Evolutionary conservation across 2,888 invertebrate species (phyloP), one percentile per base, ranked within the genome.

Genomic region (Physocephala rufipes): DNA sequence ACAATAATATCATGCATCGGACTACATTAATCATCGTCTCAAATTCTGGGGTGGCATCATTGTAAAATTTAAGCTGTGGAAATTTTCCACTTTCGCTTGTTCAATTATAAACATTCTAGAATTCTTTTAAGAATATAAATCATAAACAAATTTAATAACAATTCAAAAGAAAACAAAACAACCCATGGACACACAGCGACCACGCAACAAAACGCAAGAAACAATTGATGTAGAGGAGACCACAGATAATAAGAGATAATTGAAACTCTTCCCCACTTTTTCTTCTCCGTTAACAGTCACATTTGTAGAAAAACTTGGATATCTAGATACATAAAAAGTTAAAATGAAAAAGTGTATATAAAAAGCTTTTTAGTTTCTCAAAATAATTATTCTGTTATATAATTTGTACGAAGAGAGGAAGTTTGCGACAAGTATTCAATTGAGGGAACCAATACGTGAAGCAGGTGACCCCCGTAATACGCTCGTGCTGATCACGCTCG

Each of bases 31-130:
- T 36, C 36, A 36, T 9, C 9, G 36, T 36, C 4, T 36, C 36
- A 36, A 36, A 53, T 53, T 21, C n/a, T 61, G 12, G 61, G 13
- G 30, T 30, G 15, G 36, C 62, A 62, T 43, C 36, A 43, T 62
- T 26, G 28, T 26, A 36, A 62, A 43, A 62, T 19, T 53, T 53
- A 4, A 62, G 21, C 36, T 19, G 36, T 62, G 62, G 19, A 21
- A 45, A 43, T 62, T 62, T 62, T 62, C 45, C 62, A 21, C 43
- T 62, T 62, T 30, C 62, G 62, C 62, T n/a, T 15, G 9, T 45
- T 36, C 62, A 62, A 62, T 62, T 62, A 36, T 43, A 21, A 62
- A 45, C 13, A 21, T 21, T 62, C 62, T 62, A 62, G 30, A 62
- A 36, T 36, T 45, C 21, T 30, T 62, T 62, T 21, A 13, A 16